Evolutionary conservation across 2,113 vertebrate species (phyloP), one percentile per base, ranked within the genome.

Genomic region (Eonycteris spelaea): DNA sequence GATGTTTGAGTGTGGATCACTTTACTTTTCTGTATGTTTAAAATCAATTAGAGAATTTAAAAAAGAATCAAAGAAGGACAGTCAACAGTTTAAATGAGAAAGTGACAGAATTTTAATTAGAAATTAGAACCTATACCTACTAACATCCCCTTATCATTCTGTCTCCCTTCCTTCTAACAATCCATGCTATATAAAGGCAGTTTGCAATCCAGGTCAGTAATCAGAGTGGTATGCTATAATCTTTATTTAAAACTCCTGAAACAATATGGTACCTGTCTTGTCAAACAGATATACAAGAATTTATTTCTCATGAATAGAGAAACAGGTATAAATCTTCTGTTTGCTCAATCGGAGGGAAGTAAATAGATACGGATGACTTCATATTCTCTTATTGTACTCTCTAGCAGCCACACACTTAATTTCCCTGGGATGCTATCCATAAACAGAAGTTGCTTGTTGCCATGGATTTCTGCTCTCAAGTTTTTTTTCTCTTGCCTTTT

Each of bases 361-460:
- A 67, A 77, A 63, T 30, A 55, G 33, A 7, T 70, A 11, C 1
- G 0, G 35, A 7, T 48, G 85, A 67, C n/a, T 83, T 80, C 21
- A 26, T 26, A 8, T 55, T 51, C 16, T 24, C 40, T 55, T 33
- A 53, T 57, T 33, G 83, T 35, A 2, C 21, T 70, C 45, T 33
- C 2, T 3, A 19, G 77, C 70, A 79, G 90, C 35, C 78, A 88
- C 87, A 65, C 51, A 13, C 86, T 74, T 71, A 28, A 28, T 71
- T 63, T 89, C 53, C 48, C 57, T 7, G 16, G 63, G 80, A 74
- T 91, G 86, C 53, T 71, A 21, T 43, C 84, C n/a, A 7, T 57
- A 96, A 92, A 86, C 84, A 89, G 77, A 94, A 87, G 33, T 73
- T 86, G 22, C 89, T 91, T 67, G 87, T 96, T 97, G 86, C 96